Evolutionary conservation across 2,113 vertebrate genomes (phyloP).

Genomic region (Chaetura pelagica): DNA sequence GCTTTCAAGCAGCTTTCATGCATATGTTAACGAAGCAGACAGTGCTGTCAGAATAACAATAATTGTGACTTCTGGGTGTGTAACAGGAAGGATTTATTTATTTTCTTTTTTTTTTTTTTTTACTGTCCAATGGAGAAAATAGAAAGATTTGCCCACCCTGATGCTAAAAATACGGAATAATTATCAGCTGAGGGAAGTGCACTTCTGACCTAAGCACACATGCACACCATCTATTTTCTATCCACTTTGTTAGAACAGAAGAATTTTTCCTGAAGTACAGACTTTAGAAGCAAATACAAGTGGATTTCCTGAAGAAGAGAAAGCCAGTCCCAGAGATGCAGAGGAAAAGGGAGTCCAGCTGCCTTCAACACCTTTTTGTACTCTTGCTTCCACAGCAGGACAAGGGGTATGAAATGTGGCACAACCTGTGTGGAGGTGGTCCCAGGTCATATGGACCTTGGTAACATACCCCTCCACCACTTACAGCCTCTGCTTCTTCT

Average conservation of each 20-base stretch:
- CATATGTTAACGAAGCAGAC: background rate
- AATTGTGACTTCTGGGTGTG: conserved; percentile 46
- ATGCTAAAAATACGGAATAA: conserved; percentile 67
- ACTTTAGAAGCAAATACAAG: background rate
- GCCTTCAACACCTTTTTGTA: background rate
- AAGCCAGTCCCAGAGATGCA: background rate
- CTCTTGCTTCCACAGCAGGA: background rate
- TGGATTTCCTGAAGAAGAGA: background rate
- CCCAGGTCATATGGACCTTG: background rate
- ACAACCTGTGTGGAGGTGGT: background rate
- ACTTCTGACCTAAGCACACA: conserved; percentile 50
- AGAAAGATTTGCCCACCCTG: conserved; percentile 60
- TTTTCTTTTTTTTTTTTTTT: background rate
- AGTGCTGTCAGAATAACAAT: conserved; percentile 14
- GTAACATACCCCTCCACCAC: background rate
- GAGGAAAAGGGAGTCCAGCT: background rate
- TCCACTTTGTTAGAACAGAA: background rate
- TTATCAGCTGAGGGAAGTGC: conserved; percentile 59
- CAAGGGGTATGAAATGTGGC: background rate
- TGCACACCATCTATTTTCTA: conserved; percentile 34
- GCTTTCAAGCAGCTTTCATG: background rate
- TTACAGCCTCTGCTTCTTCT: background rate
- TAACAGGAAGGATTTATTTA: conserved; percentile 53
- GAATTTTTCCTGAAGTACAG: background rate
- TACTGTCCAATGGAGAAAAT: conserved; percentile 47